Percentiles rank a stretch among this genome's conserved stretches.
Conservation (phyloP, 2,113 vertebrate species). For the Sclerurus mexicanus region DNA sequence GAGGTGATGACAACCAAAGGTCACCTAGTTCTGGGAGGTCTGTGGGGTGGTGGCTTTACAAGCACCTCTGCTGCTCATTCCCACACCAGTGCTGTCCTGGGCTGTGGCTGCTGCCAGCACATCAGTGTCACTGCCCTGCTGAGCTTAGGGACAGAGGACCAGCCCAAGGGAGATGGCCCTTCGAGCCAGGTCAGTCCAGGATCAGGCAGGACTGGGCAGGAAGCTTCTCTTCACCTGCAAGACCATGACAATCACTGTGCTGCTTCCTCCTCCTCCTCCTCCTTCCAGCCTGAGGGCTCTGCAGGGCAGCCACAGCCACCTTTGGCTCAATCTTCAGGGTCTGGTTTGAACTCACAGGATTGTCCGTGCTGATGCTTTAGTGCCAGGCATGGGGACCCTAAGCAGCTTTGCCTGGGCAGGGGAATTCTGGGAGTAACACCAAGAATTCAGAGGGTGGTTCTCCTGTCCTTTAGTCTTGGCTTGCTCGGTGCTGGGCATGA, state of each 20-base stretch:
- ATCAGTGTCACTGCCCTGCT: background rate
- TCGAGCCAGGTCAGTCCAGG: background rate
- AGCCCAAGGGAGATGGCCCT: rapidly evolving
- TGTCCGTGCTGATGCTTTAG: background rate
- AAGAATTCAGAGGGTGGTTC: background rate
- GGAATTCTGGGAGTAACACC: background rate
- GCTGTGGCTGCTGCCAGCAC: background rate
- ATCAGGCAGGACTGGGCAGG: background rate
- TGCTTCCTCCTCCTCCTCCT: background rate
- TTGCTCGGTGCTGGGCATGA: rapidly evolving
- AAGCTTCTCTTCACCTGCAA: background rate
- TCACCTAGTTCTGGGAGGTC: background rate
- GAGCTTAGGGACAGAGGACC: background rate
- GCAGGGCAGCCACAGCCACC: background rate
- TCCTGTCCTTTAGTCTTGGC: background rate
- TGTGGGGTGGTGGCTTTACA: background rate
- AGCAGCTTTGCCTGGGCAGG: background rate
- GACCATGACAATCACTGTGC: rapidly evolving
- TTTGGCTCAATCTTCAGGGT: background rate
- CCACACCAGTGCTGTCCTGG: background rate
- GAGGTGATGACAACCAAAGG: background rate
- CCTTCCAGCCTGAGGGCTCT: background rate
- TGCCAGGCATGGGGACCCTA: background rate
- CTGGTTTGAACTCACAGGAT: rapidly evolving
- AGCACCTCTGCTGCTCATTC: background rate